Percentiles rank a stretch among this genome's conserved stretches.
These are phyloP conservation scores for Plebejus anna DNA, from an alignment of 2,888 invertebrate genomes.

Conservation along the genomic window DNA sequence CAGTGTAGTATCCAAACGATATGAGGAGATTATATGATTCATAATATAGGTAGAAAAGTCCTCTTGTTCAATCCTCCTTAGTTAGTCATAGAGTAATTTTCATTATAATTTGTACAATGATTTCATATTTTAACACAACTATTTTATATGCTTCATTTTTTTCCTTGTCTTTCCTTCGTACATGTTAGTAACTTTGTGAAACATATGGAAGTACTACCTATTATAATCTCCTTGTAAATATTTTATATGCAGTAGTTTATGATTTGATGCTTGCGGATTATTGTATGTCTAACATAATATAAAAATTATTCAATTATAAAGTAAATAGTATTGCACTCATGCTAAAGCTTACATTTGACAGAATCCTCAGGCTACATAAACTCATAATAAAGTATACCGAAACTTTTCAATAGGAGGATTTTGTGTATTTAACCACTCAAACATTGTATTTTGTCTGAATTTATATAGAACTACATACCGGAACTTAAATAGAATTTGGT, in stretches of 20 bases:
- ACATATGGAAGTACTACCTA: conserved; percentile 30
- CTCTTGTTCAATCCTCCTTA: neutral
- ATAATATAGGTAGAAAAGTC: conserved; percentile 26
- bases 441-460: conserved; percentile 65
- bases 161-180: neutral
- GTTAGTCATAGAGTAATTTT: conserved; percentile 8
- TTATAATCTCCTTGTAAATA: conserved; percentile 46
- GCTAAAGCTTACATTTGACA: conserved; percentile 58
- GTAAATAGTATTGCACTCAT: conserved; percentile 68
- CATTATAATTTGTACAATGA: conserved; percentile 8
- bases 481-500: conserved; percentile 69
- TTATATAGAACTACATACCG: conserved; percentile 54
- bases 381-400: conserved; percentile 33
- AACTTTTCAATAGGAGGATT: conserved; percentile 49
- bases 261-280: conserved; percentile 59
- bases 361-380: conserved; percentile 51
- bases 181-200: neutral
- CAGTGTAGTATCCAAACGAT: conserved; percentile 62
- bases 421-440: conserved; percentile 52
- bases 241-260: conserved; percentile 45
- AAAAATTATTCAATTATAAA: conserved; percentile 62
- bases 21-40: conserved; percentile 56
- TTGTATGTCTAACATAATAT: conserved; percentile 51
- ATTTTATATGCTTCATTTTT: neutral
- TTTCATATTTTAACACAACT: neutral